phyloP scores from a whole-genome alignment of 2,888 invertebrate species.

The Ectemnius lituratus region DNA sequence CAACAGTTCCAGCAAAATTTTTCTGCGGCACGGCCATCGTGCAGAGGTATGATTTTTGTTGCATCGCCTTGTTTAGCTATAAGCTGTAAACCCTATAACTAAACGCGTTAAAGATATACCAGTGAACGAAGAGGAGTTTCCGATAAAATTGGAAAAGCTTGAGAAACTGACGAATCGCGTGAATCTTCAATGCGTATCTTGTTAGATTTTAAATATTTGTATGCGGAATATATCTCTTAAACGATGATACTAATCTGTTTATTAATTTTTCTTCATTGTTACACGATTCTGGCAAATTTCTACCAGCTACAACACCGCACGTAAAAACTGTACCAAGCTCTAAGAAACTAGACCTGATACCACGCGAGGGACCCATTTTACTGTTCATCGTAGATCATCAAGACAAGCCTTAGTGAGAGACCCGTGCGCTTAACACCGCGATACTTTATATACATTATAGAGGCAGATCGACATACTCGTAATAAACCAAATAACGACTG shows the following conservation, averaged over 20 bases:
- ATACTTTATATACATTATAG: slow-evolving; percentile 24
- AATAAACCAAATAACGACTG: slow-evolving; percentile 70
- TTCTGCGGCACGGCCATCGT: too few species aligned
- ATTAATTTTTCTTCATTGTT: slow-evolving; percentile 9
- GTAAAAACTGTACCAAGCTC: too few species aligned
- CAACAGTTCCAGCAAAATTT: background rate
- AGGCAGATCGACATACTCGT: slow-evolving; percentile 46
- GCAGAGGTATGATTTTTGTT: slow-evolving; percentile 12
- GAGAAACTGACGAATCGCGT: slow-evolving; percentile 4
- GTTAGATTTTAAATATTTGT: slow-evolving; percentile 14
- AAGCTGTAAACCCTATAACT: background rate
- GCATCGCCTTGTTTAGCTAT: slow-evolving; percentile 10
- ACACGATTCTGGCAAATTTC: too few species aligned
- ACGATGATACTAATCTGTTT: slow-evolving; percentile 10
- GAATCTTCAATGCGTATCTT: slow-evolving; percentile 1
- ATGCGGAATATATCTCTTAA: slow-evolving; percentile 16
- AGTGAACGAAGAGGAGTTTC: slow-evolving; percentile 2
- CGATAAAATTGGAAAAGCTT: slow-evolving; percentile 5
- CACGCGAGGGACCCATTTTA: too few species aligned
- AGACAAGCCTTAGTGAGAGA: slow-evolving; percentile 27
- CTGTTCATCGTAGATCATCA: slow-evolving; percentile 11
- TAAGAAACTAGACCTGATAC: too few species aligned
- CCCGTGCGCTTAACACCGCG: slow-evolving; percentile 28
- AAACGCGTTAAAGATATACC: background rate
- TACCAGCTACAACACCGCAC: too few species aligned